phyloP scores from a whole-genome alignment of 2,113 vertebrate species.

The Sinocyclocheilus anshuiensis region DNA sequence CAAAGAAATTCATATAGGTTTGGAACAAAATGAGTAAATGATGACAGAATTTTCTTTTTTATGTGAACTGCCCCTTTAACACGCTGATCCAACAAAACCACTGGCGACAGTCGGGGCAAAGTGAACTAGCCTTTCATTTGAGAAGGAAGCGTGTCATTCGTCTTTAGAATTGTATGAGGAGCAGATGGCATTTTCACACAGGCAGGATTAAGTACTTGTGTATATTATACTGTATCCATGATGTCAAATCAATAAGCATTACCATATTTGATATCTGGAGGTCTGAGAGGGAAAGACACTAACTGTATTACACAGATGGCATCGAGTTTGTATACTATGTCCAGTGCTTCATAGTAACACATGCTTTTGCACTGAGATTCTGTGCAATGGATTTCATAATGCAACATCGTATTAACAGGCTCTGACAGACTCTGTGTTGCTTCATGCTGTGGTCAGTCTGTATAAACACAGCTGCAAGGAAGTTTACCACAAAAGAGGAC shows the following conservation, averaged over 20 bases:
- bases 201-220: neutral
- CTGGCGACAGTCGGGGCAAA: neutral
- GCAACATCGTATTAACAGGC: conserved; percentile 2
- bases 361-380: conserved; percentile 24
- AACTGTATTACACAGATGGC: neutral
- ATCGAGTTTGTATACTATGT: neutral
- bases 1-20: neutral
- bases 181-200: conserved; percentile 13
- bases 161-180: neutral
- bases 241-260: neutral
- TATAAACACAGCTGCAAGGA: conserved; percentile 11
- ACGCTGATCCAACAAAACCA: neutral
- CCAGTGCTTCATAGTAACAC: conserved; percentile 1
- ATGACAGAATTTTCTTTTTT: neutral
- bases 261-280: neutral
- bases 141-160: neutral
- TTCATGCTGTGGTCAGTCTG: conserved; percentile 30
- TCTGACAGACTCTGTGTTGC: conserved; percentile 23
- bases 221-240: neutral
- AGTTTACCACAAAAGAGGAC: neutral
- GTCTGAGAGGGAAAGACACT: neutral
- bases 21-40: neutral
- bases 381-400: conserved; percentile 28
- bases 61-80: too few species aligned
- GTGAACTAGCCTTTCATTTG: neutral